Conservation (phyloP, 2,888 invertebrate genomes). For the Nysson spinosus region DNA sequence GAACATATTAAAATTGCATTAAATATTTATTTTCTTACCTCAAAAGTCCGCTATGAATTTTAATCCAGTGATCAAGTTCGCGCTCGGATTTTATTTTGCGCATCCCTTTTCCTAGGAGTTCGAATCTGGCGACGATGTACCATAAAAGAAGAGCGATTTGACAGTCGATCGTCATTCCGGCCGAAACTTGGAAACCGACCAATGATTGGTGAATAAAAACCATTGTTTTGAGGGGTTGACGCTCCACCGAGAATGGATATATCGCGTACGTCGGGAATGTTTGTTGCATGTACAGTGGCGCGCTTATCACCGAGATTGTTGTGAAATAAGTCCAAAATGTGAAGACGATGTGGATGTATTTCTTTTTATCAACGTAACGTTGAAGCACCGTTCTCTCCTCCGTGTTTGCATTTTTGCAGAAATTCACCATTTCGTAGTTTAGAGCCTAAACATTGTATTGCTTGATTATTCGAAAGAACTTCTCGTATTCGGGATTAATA, state of each 20-base stretch:
- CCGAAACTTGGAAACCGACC: constrained; percentile 53
- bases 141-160: constrained; percentile 60
- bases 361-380: constrained; percentile 18
- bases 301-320: constrained; percentile 41
- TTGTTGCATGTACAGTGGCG: constrained; percentile 53
- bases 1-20: too few relatives aligned
- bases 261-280: constrained; percentile 62
- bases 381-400: constrained; percentile 14
- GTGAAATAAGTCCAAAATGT: neutral
- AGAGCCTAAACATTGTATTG: constrained; percentile 19
- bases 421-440: constrained; percentile 39
- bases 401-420: constrained; percentile 18
- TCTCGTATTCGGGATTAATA: too few relatives aligned
- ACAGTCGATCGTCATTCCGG: constrained; percentile 58
- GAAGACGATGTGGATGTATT: constrained; percentile 8
- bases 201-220: constrained; percentile 61
- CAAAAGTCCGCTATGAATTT: constrained; percentile 56
- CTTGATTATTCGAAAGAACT: too few relatives aligned
- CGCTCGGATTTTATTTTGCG: constrained; percentile 26
- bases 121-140: constrained; percentile 55
- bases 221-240: constrained; percentile 26
- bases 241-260: constrained; percentile 66
- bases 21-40: constrained; percentile 25
- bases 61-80: constrained; percentile 48
- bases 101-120: constrained; percentile 42